Conservation (phyloP, 1,140 invertebrate genomes). For the Druon quercuslanigerum region DNA sequence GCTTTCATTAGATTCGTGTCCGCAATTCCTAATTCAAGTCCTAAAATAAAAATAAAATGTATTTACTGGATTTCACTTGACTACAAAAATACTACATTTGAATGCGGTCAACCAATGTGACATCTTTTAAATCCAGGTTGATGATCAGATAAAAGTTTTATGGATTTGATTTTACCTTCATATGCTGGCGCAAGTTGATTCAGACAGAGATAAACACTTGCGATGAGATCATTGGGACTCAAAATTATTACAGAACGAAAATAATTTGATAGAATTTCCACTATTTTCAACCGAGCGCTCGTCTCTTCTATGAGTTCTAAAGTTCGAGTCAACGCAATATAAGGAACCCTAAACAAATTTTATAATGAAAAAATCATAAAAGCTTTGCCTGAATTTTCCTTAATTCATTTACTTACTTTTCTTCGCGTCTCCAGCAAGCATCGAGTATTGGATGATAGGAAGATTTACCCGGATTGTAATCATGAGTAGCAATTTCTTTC, state of each 20-base stretch:
- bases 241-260: slow-evolving; percentile 94
- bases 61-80: not conserved
- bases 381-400: slow-evolving; percentile 37
- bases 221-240: slow-evolving; percentile 90
- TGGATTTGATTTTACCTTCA: slow-evolving; percentile 78
- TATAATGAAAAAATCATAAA: slow-evolving; percentile 29
- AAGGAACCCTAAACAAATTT: slow-evolving; percentile 86
- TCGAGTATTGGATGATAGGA: slow-evolving; percentile 94
- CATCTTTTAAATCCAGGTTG: too few relatives aligned
- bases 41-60: slow-evolving; percentile 65
- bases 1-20: slow-evolving; percentile 96
- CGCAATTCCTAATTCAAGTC: slow-evolving; percentile 92
- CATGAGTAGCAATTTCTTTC: slow-evolving; percentile 49
- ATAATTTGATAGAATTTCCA: slow-evolving; percentile 96
- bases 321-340: slow-evolving; percentile 92
- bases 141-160: too few relatives aligned
- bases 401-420: slow-evolving; percentile 78
- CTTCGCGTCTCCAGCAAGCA: slow-evolving; percentile 88
- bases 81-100: too few relatives aligned
- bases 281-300: slow-evolving; percentile 93
- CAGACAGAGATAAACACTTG: slow-evolving; percentile 95
- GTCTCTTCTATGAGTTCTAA: slow-evolving; percentile 94
- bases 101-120: too few relatives aligned
- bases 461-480: slow-evolving; percentile 86
- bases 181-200: slow-evolving; percentile 97